Base-by-base conservation (phyloP, 2,113 vertebrate genomes). In the Oryzias celebensis region DNA sequence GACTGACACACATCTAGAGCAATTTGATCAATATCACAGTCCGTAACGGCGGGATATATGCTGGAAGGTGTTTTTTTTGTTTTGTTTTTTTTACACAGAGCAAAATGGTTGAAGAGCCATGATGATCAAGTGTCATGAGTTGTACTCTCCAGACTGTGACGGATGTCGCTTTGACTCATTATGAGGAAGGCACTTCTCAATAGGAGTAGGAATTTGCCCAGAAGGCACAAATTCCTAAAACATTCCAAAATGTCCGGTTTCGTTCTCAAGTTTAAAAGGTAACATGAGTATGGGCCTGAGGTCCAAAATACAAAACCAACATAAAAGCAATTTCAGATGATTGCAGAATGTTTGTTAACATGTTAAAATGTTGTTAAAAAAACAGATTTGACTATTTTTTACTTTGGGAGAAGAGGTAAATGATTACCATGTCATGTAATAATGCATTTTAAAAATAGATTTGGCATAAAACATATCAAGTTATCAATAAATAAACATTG, bases 201-300 rank as follows among this genome's bases (percentile, higher is more conserved):
- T 41, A 59, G 16, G 47, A 28, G 46, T 1, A 60, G 73, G 72
- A 79, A 71, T 77, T 80, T 78, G 44, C 62, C 75, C 54, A 7
- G 24, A 69, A 79, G 75, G 64, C 36, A 15, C 15, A 65, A 28
- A 79, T 80, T 79, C 77, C 59, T 71, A 16, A 62, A 78, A 75
- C 82, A 85, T 87, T 83, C 83, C 73, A 52, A 1, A 54, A 77
- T 45, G 43, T 80, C 42, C 15, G 8, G 65, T 73, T 53, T 53
- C 65, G 24, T 24, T 26, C 7, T 12, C 15, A 3, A 59, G 62
- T 65, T 58, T 65, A 13, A 63, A 61, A 45, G 45, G 31, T 51
- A 43, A 43, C 17, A 15, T 18, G 4, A 2, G 16, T n/a, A 1
- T 36, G n/a, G 17, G 2, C 13, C 26, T 22, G 18, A 49, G 58